These are phyloP conservation scores for Cephalopachus bancanus DNA, from an alignment of 2,797 vertebrate genomes.

Conservation along the genomic window DNA sequence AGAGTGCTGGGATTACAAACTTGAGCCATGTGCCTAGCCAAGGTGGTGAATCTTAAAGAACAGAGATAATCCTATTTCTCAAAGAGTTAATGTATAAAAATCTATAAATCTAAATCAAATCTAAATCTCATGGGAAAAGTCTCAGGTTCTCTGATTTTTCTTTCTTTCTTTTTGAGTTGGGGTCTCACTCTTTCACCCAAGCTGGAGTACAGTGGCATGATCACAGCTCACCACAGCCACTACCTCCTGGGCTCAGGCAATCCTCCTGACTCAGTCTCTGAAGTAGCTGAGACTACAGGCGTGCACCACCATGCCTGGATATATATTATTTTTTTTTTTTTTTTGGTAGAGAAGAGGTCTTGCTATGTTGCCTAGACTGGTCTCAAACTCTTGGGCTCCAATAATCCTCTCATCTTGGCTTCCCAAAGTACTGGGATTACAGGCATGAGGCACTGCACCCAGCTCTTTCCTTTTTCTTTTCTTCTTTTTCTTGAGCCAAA, in stretches of 20 bases:
- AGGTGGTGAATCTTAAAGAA: not conserved
- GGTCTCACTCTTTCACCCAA: not conserved
- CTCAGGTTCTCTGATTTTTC: not conserved
- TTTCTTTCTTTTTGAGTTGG: not conserved
- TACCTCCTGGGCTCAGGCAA: not conserved
- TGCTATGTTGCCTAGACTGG: not conserved
- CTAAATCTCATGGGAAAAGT: slow-evolving; percentile 20
- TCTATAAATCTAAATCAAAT: slow-evolving; percentile 24
- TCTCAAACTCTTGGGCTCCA: not conserved
- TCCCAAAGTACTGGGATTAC: not conserved
- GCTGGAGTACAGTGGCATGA: not conserved
- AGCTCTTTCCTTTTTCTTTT: not conserved
- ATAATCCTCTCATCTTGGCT: not conserved
- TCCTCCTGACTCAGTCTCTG: not conserved
- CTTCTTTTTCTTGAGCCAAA: not conserved
- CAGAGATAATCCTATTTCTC: slow-evolving; percentile 44
- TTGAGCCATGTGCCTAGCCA: too few relatives aligned
- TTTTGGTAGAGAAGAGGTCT: not conserved
- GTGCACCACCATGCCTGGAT: not conserved
- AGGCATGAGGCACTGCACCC: too few relatives aligned
- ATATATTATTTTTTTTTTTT: not conserved
- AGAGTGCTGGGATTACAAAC: too few relatives aligned
- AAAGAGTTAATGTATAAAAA: not conserved
- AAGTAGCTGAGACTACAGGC: not conserved
- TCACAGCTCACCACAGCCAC: not conserved